phyloP scores from a whole-genome alignment of 2,888 invertebrate species.

The Eristalis intricaria region DNA sequence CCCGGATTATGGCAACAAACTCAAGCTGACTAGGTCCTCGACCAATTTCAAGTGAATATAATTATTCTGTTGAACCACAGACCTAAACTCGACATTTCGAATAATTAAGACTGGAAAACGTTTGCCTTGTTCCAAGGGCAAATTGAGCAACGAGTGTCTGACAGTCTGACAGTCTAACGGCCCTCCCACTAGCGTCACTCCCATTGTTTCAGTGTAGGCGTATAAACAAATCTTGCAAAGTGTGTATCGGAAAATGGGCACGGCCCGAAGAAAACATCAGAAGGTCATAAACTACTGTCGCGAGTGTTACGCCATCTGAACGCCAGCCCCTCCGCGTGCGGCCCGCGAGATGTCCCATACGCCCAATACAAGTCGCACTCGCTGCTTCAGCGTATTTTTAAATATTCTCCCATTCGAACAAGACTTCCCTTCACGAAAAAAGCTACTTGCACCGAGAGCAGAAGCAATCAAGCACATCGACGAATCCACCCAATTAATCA shows the following conservation, averaged over 20 bases:
- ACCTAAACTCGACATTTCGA: too few species aligned
- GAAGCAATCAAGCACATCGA: slow-evolving; percentile 44
- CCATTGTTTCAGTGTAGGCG: too few species aligned
- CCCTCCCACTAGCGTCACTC: too few species aligned
- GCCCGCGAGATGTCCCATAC: background rate
- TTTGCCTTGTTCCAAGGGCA: too few species aligned
- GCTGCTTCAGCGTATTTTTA: background rate
- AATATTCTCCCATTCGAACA: background rate
- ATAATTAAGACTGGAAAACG: too few species aligned
- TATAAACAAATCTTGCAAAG: too few species aligned
- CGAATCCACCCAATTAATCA: slow-evolving; percentile 51
- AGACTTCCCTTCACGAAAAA: background rate
- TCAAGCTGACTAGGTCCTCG: too few species aligned
- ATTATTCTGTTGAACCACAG: too few species aligned
- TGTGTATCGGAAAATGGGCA: background rate
- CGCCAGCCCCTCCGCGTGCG: background rate
- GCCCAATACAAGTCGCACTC: background rate
- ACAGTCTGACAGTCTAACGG: too few species aligned
- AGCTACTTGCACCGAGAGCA: slow-evolving; percentile 6
- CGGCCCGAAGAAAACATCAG: background rate
- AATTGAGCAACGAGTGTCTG: too few species aligned
- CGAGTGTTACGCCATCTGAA: background rate
- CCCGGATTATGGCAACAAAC: too few species aligned
- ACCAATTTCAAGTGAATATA: too few species aligned
- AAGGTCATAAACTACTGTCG: background rate